Percentiles rank a stretch among this genome's conserved stretches.
phyloP scores from a whole-genome alignment of 2,113 vertebrate species.

The Lasiurus cinereus region DNA sequence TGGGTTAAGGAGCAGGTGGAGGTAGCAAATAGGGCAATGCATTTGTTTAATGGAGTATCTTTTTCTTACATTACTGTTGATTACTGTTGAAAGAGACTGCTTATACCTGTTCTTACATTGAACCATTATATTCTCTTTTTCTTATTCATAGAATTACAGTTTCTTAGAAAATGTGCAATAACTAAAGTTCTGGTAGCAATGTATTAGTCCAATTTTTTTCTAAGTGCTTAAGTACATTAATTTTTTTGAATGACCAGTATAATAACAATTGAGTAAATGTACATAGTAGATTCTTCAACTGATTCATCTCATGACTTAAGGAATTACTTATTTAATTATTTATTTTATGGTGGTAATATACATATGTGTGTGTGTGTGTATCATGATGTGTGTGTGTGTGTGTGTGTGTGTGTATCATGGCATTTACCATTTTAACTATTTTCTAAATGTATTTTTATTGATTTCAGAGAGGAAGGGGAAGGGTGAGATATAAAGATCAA shows the following conservation, averaged over 20 bases:
- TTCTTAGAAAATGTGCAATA: conserved; percentile 31
- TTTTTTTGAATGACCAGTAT: not conserved
- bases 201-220: not conserved
- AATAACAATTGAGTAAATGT: not conserved
- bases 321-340: not conserved
- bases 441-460: not conserved
- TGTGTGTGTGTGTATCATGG: no score
- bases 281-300: not conserved
- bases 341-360: not conserved
- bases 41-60: conserved; percentile 57
- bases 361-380: no score
- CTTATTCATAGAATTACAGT: conserved; percentile 19
- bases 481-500: no score
- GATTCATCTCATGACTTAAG: not conserved
- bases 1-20: conserved; percentile 68
- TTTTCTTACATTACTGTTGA: conserved; percentile 46
- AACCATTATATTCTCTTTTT: conserved; percentile 26
- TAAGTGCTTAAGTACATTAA: not conserved
- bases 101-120: not conserved
- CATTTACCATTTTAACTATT: no score
- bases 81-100: conserved; percentile 53
- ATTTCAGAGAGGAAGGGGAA: no score
- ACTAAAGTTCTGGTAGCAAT: not conserved
- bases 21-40: conserved; percentile 10
- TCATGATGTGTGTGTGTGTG: no score